These are phyloP conservation scores for Psephotus haematonotus DNA, from an alignment of 2,113 vertebrate genomes.

Conservation along the genomic window DNA sequence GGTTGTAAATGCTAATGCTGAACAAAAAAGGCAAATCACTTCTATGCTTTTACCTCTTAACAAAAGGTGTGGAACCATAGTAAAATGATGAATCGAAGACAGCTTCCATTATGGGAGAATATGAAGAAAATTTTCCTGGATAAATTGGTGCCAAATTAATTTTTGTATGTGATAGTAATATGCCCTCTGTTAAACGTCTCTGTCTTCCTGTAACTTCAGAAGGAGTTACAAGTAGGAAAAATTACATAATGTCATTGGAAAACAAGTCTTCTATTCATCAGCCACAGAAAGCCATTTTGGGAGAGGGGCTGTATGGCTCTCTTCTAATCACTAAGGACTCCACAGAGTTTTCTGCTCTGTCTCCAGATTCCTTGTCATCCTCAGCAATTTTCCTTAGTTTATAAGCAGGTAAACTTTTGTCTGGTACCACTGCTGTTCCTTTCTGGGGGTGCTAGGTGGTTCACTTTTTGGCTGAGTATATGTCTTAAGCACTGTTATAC, in stretches of 20 bases:
- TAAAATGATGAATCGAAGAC: neutral
- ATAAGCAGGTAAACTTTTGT: neutral
- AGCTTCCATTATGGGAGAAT: neutral
- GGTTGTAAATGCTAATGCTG: neutral
- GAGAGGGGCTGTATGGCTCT: neutral
- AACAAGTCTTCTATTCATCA: neutral
- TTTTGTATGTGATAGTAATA: neutral
- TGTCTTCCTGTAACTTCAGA: neutral
- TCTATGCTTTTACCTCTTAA: neutral
- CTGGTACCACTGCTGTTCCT: neutral
- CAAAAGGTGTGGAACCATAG: accelerated
- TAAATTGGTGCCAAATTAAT: neutral
- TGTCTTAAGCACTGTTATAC: neutral
- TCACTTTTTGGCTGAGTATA: neutral
- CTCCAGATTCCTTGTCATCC: neutral
- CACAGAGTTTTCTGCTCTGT: neutral
- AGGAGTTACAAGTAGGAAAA: neutral
- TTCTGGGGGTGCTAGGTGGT: neutral
- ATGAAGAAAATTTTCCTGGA: neutral
- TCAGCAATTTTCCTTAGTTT: neutral
- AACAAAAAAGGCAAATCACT: neutral
- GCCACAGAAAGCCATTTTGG: neutral
- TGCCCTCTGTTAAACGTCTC: neutral
- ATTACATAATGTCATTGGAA: neutral
- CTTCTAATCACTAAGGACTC: neutral